These are phyloP conservation scores for Adineta ricciae DNA, from an alignment of 2,888 invertebrate genomes.

Conservation along the genomic window DNA sequence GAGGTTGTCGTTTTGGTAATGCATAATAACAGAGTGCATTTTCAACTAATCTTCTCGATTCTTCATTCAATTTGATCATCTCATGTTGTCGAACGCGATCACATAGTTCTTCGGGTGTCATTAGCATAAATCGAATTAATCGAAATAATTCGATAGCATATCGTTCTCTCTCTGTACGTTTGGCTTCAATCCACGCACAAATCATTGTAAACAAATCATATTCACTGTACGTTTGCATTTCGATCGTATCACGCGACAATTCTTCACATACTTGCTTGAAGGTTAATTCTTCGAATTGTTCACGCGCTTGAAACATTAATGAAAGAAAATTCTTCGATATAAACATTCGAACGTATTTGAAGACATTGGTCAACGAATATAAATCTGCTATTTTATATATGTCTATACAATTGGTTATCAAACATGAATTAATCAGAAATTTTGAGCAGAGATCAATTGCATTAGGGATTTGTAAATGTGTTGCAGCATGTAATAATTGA, in stretches of 20 bases:
- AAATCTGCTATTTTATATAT: slow-evolving; percentile 15
- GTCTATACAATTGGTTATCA: slow-evolving; percentile 6
- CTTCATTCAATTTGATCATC: background rate
- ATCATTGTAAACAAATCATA: slow-evolving; percentile 5
- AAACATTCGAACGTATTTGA: background rate
- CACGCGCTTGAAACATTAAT: background rate
- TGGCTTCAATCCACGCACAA: background rate
- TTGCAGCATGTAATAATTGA: slow-evolving; percentile 13
- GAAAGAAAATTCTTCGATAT: slow-evolving; percentile 2
- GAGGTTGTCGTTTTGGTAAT: background rate
- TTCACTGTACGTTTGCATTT: background rate
- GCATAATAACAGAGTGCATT: background rate
- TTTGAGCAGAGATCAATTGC: slow-evolving; percentile 2
- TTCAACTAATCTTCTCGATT: background rate
- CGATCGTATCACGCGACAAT: background rate
- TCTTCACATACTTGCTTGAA: background rate
- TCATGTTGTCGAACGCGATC: background rate
- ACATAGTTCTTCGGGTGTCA: background rate
- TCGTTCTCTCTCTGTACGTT: background rate
- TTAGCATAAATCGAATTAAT: background rate
- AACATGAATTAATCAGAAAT: slow-evolving; percentile 5
- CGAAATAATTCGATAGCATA: background rate
- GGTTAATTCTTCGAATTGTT: slow-evolving; percentile 17
- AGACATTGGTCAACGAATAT: background rate
- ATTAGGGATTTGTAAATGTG: background rate